Evolutionary conservation across 2,797 vertebrate genomes (phyloP).

Genomic region (Aeoliscus strigatus): DNA sequence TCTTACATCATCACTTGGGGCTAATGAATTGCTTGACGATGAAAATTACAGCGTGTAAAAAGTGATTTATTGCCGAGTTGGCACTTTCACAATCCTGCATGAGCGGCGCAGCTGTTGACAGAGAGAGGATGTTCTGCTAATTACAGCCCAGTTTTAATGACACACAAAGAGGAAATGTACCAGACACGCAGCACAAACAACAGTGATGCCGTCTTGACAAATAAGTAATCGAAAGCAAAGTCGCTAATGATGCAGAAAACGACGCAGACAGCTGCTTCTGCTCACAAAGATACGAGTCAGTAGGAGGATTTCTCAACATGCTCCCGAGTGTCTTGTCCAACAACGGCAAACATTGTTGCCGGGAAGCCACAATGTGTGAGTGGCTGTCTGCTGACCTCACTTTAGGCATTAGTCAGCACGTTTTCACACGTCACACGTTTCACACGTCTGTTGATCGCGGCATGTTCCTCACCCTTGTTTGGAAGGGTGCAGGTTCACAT

Average conservation of each 20-base stretch:
- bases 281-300: not conserved
- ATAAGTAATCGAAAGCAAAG: too few relatives aligned
- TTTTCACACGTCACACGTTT: too few relatives aligned
- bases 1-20: not conserved
- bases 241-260: too few relatives aligned
- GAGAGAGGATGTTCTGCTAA: conserved; percentile 6
- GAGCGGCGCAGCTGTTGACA: conserved; percentile 23
- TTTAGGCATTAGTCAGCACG: conserved; percentile 6
- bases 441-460: too few relatives aligned
- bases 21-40: conserved; percentile 4
- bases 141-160: conserved; percentile 21
- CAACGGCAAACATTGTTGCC: not conserved
- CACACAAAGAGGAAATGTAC: conserved; percentile 27
- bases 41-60: conserved; percentile 9
- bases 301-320: not conserved
- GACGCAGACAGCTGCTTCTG: too few relatives aligned
- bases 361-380: not conserved
- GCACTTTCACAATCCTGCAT: conserved; percentile 8
- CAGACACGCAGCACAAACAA: not conserved
- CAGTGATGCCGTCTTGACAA: too few relatives aligned
- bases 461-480: too few relatives aligned
- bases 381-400: not conserved
- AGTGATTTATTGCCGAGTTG: not conserved
- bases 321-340: too few relatives aligned
- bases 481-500: too few relatives aligned